phyloP scores from a whole-genome alignment of 2,113 vertebrate genomes.

The Zosterops lateralis region DNA sequence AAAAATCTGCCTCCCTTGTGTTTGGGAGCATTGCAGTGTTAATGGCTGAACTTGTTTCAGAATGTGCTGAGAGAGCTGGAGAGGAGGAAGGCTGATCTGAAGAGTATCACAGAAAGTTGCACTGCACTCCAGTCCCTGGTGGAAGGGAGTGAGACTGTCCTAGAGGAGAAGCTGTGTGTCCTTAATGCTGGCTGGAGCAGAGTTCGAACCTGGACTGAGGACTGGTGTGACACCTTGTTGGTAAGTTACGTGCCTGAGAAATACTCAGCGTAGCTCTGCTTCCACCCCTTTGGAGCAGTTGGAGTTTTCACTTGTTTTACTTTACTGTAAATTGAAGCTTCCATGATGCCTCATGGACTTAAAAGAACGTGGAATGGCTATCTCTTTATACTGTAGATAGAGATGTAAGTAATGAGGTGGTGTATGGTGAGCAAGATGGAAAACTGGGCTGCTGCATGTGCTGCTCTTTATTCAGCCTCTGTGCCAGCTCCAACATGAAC shows the following conservation, averaged over 20 bases:
- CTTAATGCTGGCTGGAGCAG: slow-evolving; percentile 87
- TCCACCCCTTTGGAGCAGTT: neutral
- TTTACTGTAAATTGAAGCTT: neutral
- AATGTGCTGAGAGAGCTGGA: slow-evolving; percentile 90
- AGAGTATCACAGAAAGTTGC: slow-evolving; percentile 83
- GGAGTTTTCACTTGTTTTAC: neutral
- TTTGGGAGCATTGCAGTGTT: neutral
- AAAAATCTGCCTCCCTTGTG: neutral
- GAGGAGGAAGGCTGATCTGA: slow-evolving; percentile 84
- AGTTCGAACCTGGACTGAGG: slow-evolving; percentile 87
- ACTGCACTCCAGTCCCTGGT: slow-evolving; percentile 85
- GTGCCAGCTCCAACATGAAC: neutral
- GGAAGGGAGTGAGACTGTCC: slow-evolving; percentile 80
- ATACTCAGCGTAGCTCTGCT: neutral
- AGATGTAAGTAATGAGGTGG: neutral
- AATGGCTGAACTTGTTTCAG: slow-evolving; percentile 70
- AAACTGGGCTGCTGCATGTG: neutral
- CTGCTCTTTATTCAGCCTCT: neutral
- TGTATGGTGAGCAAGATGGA: neutral
- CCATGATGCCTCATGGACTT: neutral
- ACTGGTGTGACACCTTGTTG: slow-evolving; percentile 89
- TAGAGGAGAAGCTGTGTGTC: slow-evolving; percentile 85
- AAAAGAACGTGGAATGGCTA: neutral
- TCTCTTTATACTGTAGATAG: neutral
- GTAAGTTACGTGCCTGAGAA: slow-evolving; percentile 57